Evolutionary conservation across 2,797 vertebrate species (phyloP).

Genomic region (Anguilla obscura): DNA sequence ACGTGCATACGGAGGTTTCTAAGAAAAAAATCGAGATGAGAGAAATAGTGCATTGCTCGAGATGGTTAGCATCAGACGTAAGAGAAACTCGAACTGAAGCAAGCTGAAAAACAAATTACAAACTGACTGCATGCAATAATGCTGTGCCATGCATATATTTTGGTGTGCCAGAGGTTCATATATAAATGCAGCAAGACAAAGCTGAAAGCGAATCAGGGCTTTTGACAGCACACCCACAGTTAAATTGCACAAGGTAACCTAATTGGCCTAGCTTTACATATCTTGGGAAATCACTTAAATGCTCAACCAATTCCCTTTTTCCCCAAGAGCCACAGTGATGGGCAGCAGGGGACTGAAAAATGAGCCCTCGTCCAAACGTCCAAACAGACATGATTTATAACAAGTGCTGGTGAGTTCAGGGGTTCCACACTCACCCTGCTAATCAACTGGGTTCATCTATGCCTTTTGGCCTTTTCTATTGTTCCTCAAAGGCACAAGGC

Average conservation of each 20-base stretch:
- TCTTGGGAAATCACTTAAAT: background rate
- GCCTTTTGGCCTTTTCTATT: background rate
- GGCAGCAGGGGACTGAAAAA: background rate
- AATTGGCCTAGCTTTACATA: background rate
- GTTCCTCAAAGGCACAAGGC: background rate
- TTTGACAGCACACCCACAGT: background rate
- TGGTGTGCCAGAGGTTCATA: background rate
- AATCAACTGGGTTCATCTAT: background rate
- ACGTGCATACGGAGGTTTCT: background rate
- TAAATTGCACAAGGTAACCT: background rate
- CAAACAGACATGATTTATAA: background rate
- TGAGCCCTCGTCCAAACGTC: background rate
- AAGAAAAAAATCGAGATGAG: background rate
- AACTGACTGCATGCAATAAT: background rate
- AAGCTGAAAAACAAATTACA: background rate
- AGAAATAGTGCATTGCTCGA: background rate
- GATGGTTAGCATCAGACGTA: background rate
- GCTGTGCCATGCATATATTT: background rate
- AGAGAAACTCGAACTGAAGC: background rate
- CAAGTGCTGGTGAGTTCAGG: background rate
- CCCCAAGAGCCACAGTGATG: background rate
- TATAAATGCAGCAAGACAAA: background rate
- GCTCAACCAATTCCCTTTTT: background rate
- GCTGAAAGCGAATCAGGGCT: background rate
- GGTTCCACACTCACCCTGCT: background rate